Percentiles rank a stretch among this genome's conserved stretches.
Conservation (phyloP, 2,113 vertebrate species). For the Rhadina sibilatrix region DNA sequence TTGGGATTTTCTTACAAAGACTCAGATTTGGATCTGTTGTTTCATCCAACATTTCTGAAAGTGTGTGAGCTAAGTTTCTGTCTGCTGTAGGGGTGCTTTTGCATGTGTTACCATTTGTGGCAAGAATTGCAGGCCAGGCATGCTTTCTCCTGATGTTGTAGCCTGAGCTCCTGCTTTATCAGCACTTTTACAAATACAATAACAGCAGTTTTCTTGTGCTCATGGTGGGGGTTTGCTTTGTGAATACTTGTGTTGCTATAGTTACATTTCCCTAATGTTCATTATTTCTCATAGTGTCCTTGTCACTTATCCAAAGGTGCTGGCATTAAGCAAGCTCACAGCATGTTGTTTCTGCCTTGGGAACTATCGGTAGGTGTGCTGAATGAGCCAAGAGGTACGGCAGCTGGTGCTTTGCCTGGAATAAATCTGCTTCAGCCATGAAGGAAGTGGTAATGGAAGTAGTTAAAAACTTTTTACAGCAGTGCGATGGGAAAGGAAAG, state of each 20-base stretch:
- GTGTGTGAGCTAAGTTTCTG: background rate
- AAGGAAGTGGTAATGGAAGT: background rate
- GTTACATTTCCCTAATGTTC: conserved; percentile 15
- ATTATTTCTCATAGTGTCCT: background rate
- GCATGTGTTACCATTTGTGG: background rate
- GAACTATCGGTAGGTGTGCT: background rate
- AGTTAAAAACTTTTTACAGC: background rate
- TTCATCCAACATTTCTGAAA: background rate
- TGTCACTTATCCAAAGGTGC: conserved; percentile 14
- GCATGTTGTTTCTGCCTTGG: conserved; percentile 17
- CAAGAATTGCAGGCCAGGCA: background rate
- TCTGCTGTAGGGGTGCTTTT: background rate
- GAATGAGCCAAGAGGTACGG: conserved; percentile 4
- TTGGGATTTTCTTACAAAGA: background rate
- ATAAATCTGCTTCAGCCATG: background rate
- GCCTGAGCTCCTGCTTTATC: background rate
- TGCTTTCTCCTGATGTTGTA: background rate
- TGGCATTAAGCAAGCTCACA: conserved; percentile 7
- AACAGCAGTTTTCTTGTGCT: background rate
- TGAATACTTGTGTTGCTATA: conserved; percentile 17
- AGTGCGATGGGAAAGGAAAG: background rate
- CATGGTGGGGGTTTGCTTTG: background rate
- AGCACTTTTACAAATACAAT: background rate
- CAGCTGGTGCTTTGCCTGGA: background rate
- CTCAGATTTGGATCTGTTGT: background rate